Evolutionary conservation across 2,797 vertebrate genomes (phyloP), one percentile per base, ranked within the genome.

Genomic region (Phoebastria nigripes): DNA sequence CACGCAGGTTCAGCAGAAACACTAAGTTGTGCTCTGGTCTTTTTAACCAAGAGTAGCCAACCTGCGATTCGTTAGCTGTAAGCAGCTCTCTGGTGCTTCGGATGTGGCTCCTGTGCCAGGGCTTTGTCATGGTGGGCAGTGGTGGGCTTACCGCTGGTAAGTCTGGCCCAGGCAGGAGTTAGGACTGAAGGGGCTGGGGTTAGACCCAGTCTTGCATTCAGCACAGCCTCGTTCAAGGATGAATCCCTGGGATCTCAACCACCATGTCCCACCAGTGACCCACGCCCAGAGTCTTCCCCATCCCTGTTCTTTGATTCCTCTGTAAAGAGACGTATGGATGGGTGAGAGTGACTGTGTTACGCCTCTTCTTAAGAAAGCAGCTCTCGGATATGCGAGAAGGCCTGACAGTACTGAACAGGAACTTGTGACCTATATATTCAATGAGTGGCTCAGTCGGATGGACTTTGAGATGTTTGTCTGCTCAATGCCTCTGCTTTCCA

Each of bases 341-440:
- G 51, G 26, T 49, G 73, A 65, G 73, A 62, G 58, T 3, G 46
- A 18, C 62, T 14, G 12, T 4, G 31, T 42, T 78, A 24, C 21
- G 19, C 78, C 44, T 71, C 83, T 39, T 29, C 56, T 52, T 24
- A 26, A 52, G 71, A 61, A 77, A 66, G 59, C 33, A 63, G 63
- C 74, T 77, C 67, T 80, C 0, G 0, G 55, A 9, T 28, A 14
- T 0, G 3, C 2, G 18, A 22, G 80, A 28, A 81, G 7, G 11
- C 8, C 71, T 52, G 88, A 33, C 29, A 69, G 66, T 3, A 3
- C 28, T 4, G 41, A 84, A 17, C 78, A 79, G 81, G 56, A 79
- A 29, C 78, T 70, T 28, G 39, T 44, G 84, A 67, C 35, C 69
- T 29, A 3, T 3, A 1, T 10, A 6, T 51, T 72, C 83, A 39